A percentile compares a stretch with the other conserved stretches of the same genome.
Evolutionary conservation across 1,140 invertebrate species (phyloP).

Genomic region (Drosophila bocki): DNA sequence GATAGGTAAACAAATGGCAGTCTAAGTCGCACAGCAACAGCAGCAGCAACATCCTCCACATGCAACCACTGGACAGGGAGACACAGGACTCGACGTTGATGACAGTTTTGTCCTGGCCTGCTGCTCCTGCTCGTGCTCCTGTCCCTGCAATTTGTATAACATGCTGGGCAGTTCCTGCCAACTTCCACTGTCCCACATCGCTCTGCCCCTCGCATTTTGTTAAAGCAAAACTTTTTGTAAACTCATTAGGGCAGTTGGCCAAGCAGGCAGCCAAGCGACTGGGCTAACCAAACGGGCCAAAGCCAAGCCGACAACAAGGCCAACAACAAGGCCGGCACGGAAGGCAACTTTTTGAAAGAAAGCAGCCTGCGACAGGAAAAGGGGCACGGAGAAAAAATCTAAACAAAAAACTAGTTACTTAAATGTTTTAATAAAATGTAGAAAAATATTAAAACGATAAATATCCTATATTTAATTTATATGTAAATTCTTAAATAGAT

Average conservation of each 20-base stretch:
- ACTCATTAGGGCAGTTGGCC: constrained; percentile 81
- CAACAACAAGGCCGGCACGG: constrained; percentile 19
- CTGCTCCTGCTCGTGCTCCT: constrained; percentile 9
- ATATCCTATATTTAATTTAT: no score
- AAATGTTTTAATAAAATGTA: neutral
- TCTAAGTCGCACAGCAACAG: constrained; percentile 31
- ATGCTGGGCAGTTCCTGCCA: constrained; percentile 71
- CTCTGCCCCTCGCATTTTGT: constrained; percentile 51
- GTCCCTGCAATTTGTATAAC: constrained; percentile 77
- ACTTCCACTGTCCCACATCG: constrained; percentile 20
- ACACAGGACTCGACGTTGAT: constrained; percentile 66
- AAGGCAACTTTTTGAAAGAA: constrained; percentile 68
- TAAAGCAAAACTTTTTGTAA: constrained; percentile 81
- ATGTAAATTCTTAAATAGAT: neutral
- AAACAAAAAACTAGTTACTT: neutral
- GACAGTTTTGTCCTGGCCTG: constrained; percentile 63
- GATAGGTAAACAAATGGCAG: constrained; percentile 70
- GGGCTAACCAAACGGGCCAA: constrained; percentile 62
- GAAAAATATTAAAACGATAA: neutral
- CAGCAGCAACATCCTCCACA: constrained; percentile 37
- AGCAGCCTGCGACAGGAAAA: constrained; percentile 38
- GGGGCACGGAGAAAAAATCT: neutral
- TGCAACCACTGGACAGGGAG: constrained; percentile 20
- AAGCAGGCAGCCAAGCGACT: constrained; percentile 70
- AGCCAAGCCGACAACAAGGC: constrained; percentile 21